phyloP scores from a whole-genome alignment of 1,140 invertebrate species.

The Maconellicoccus hirsutus region DNA sequence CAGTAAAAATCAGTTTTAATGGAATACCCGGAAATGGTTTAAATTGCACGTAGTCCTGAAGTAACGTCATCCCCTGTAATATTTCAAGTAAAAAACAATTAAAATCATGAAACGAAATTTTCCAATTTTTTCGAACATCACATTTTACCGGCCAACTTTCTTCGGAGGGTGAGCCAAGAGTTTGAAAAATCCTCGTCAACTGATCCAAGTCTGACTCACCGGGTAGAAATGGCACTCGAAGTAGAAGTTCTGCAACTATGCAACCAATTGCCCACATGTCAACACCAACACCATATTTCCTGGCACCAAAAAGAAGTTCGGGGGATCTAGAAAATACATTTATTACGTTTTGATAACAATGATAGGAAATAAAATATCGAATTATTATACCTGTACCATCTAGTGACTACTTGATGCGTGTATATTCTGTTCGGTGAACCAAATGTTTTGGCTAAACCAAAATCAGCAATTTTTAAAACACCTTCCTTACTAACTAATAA shows the following conservation, averaged over 20 bases:
- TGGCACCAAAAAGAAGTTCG: constrained; percentile 89
- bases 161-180: constrained; percentile 80
- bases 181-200: constrained; percentile 86
- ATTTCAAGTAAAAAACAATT: background rate
- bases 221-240: constrained; percentile 85
- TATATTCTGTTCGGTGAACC: constrained; percentile 93
- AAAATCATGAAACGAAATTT: background rate
- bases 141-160: constrained; percentile 70
- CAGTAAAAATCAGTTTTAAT: constrained; percentile 87
- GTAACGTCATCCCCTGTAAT: constrained; percentile 54
- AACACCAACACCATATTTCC: constrained; percentile 88
- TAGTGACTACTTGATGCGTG: constrained; percentile 96
- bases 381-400: constrained; percentile 64
- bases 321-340: constrained; percentile 50
- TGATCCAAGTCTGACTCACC: constrained; percentile 97
- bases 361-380: too few species aligned
- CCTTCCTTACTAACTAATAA: constrained; percentile 86
- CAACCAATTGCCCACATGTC: constrained; percentile 99
- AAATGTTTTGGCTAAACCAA: constrained; percentile 94
- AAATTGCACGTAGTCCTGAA: constrained; percentile 90
- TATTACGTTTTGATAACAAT: too few species aligned
- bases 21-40: constrained; percentile 73
- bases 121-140: background rate
- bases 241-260: constrained; percentile 88
- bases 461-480: constrained; percentile 93